Base-by-base conservation (phyloP, 2,113 vertebrate species). In the Smithornis capensis region DNA sequence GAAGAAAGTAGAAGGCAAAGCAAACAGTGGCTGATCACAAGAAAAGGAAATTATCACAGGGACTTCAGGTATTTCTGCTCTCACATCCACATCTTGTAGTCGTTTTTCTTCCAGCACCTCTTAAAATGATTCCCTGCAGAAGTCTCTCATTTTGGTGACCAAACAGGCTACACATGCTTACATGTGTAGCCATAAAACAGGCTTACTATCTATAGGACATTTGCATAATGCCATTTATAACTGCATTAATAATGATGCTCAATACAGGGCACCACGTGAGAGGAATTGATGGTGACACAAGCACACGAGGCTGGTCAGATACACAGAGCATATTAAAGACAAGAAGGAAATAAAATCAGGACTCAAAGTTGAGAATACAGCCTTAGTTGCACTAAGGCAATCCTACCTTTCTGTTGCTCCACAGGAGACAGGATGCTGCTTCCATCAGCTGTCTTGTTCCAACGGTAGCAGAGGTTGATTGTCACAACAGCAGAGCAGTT, bases 191-290 rank as follows among this genome's bases (percentile, higher is more conserved):
- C n/a, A n/a, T n/a, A n/a, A n/a, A n/a, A n/a, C n/a, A n/a, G n/a
- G n/a, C n/a, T 73, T 22, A 2, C 1, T 19, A 17, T 50, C 53
- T 76, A n/a, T 11, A 59, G 40, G 53, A 25, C 47, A 55, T 4
- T n/a, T 42, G 14, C 49, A 29, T 4, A 2, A 35, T 9, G 35
- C 5, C 40, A 19, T 13, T 76, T 13, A 10, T 0, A 31, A 31
- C 27, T n/a, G 9, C 62, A 29, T 45, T 15, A 29, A 23, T 1
- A 4, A 19, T 27, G 47, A 24, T 14, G 42, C n/a, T 49, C 16
- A 11, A 23, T 3, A 35, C 33, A 63, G 53, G 49, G 8, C 19
- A 25, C 56, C 15, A 2, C 0, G 2, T 4, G 47, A 68, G 62
- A 19, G 6, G 14, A 81, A n/a, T 60, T 56, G 12, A 13, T 52